Conservation (phyloP, 1,140 invertebrate species). For the Plutomurus gul region DNA sequence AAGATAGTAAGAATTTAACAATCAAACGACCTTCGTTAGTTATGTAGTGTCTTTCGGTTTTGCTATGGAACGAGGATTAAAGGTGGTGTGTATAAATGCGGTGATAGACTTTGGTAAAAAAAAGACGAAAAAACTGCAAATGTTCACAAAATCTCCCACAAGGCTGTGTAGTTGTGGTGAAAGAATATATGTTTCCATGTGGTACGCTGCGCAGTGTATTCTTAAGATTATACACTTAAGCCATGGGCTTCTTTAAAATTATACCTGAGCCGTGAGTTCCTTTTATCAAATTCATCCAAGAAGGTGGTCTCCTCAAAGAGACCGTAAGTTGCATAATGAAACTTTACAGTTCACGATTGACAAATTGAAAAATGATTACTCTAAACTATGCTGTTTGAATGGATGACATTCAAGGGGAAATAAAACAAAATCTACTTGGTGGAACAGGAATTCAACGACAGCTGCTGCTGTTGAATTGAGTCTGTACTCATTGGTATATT, state of each 20-base stretch:
- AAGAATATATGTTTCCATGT: background rate
- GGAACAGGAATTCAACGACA: background rate
- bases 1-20: too few species aligned
- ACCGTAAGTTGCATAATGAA: constrained; percentile 4
- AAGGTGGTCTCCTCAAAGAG: constrained; percentile 19
- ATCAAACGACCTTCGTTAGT: too few species aligned
- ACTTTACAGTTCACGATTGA: constrained; percentile 17
- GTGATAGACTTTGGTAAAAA: constrained; percentile 18
- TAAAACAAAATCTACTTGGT: background rate
- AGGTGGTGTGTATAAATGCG: background rate
- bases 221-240: background rate
- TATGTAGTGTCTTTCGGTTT: too few species aligned
- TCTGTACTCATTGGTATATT: too few species aligned
- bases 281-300: background rate
- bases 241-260: background rate
- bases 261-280: background rate
- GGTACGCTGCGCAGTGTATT: background rate
- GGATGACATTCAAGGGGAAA: constrained; percentile 16
- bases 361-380: constrained; percentile 20
- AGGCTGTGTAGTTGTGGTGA: background rate
- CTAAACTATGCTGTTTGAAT: background rate
- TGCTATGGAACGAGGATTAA: background rate
- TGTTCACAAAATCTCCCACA: background rate
- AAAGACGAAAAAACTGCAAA: constrained; percentile 2
- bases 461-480: too few species aligned